phyloP scores from a whole-genome alignment of 2,888 invertebrate species.

The Tinea trinotella region DNA sequence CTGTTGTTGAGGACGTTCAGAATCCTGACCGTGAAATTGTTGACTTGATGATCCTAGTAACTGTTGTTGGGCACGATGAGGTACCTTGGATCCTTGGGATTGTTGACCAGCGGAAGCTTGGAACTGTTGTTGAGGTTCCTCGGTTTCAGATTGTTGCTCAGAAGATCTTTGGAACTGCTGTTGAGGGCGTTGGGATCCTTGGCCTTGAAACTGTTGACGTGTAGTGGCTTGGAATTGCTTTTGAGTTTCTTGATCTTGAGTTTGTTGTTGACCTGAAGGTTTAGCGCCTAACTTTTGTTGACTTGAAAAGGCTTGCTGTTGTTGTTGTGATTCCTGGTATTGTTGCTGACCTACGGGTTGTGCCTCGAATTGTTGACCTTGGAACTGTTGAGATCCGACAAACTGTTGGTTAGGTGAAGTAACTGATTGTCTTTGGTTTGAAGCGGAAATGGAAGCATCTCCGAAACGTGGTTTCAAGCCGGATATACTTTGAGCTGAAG shows the following conservation, averaged over 20 bases:
- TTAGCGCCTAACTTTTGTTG: background rate
- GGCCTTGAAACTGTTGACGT: background rate
- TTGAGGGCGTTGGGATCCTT: background rate
- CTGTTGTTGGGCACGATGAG: background rate
- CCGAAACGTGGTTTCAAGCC: background rate
- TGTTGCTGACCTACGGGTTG: background rate
- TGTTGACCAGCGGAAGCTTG: background rate
- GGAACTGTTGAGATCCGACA: background rate
- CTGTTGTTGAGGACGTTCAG: background rate
- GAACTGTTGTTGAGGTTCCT: background rate
- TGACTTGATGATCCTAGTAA: background rate
- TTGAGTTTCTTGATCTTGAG: background rate
- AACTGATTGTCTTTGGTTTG: background rate
- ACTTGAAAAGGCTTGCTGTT: background rate
- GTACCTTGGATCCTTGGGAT: background rate
- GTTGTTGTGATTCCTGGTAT: background rate
- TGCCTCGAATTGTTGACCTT: background rate
- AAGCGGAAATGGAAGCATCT: background rate
- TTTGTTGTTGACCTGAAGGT: background rate
- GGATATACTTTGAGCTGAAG: background rate
- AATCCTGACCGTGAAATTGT: background rate
- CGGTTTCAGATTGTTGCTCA: background rate
- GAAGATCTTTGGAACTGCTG: slow-evolving; percentile 18
- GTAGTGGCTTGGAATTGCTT: background rate
- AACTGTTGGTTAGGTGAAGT: background rate